Percentiles rank a stretch among this genome's conserved stretches.
phyloP scores from a whole-genome alignment of 2,888 invertebrate genomes.

The Andrena bicolor region DNA sequence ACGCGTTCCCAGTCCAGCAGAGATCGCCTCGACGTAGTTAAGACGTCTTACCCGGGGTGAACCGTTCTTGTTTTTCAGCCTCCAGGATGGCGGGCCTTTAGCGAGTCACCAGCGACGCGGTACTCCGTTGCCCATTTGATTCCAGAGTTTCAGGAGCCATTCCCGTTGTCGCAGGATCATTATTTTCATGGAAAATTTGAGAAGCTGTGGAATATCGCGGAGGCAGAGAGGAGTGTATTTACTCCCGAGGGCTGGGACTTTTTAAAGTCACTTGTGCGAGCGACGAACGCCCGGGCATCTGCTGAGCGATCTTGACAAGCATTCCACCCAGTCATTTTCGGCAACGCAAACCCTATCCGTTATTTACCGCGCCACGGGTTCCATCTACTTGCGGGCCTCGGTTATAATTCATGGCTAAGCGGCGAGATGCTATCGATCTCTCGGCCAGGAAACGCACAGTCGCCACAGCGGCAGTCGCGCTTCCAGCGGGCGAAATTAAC shows the following conservation, averaged over 20 bases:
- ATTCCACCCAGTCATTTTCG: constrained; percentile 55
- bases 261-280: constrained; percentile 5
- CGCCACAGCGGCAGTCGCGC: constrained; percentile 10
- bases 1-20: constrained; percentile 49
- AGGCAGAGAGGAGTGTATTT: too few relatives aligned
- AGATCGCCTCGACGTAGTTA: constrained; percentile 56
- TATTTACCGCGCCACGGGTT: constrained; percentile 49
- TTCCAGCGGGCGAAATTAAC: constrained; percentile 40
- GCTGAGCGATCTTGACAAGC: constrained; percentile 48
- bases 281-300: constrained; percentile 8
- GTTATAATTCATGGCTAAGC: constrained; percentile 61
- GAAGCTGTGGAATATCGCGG: constrained; percentile 19
- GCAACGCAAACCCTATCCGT: constrained; percentile 53
- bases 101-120: constrained; percentile 1
- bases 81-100: background rate
- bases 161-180: background rate
- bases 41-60: constrained; percentile 56
- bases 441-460: constrained; percentile 23
- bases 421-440: constrained; percentile 65
- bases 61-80: constrained; percentile 31
- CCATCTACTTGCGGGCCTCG: constrained; percentile 46
- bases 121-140: constrained; percentile 5
- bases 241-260: too few relatives aligned
- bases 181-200: background rate
- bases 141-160: background rate